Evolutionary conservation across 2,797 vertebrate genomes (phyloP), one percentile per base, ranked within the genome.

Genomic region (Okamejei kenojei): DNA sequence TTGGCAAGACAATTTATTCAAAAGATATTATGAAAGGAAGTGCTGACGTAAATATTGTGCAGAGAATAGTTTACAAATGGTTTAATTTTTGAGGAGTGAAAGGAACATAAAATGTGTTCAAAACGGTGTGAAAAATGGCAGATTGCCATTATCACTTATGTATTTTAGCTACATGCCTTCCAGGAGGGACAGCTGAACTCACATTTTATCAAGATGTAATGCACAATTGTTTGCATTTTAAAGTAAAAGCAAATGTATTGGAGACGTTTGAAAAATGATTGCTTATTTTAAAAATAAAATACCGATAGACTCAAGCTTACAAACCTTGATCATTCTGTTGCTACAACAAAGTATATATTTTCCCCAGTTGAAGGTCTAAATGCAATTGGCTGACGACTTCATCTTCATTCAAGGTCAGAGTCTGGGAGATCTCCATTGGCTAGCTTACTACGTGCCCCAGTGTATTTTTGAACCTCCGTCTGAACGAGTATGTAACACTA

Each of bases 91-190:
- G 35, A 35, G 26, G 68, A 92, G 90, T 74, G 90, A 92, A 76
- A 58, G 9, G 38, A 91, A 58, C 71, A 58, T 71, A 74, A 92
- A 76, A 92, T 92, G 90, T 92, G 90, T 92, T 92, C 88, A 92
- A 54, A 92, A 92, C 35, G 29, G 38, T 92, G 38, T 92, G 90
- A 92, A 92, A 92, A 54, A 73, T 92, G 90, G 23, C 90, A 92
- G 65, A 45, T 92, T 92, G 90, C 73, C 90, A 91, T 92, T 76
- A 76, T 92, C 90, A 76, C 90, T 76, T 76, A 71, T 76, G 71
- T 19, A 54, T 76, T 76, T 92, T 71, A 74, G 19, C 68, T 73
- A 91, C 68, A 91, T 54, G 73, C 38, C 35, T 91, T 74, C 26
- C 38, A 76, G 38, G 23, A 92, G 71, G 38, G 73, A 54, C 71